phyloP scores from a whole-genome alignment of 1,140 invertebrate species.

The Hyles vespertilio region DNA sequence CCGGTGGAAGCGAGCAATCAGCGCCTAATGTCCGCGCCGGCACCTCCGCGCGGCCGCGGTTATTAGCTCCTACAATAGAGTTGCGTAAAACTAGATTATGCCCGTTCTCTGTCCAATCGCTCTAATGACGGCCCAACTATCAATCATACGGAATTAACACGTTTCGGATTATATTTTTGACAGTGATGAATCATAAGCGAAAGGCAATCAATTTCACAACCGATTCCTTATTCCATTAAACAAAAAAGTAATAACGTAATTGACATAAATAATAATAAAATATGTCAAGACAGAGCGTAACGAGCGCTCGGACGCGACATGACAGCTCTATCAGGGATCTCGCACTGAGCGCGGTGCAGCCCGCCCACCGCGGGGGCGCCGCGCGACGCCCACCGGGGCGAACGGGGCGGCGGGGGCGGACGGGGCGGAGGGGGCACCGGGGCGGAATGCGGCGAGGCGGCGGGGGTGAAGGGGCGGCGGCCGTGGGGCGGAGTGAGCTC shows the following conservation, averaged over 20 bases:
- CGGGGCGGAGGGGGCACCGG: not conserved
- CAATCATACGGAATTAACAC: conserved; percentile 74
- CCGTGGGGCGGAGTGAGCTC: conserved; percentile 4
- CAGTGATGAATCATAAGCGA: conserved; percentile 72
- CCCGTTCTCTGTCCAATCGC: conserved; percentile 25
- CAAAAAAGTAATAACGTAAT: conserved; percentile 74
- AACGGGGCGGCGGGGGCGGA: conserved; percentile 11
- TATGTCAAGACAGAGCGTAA: conserved; percentile 69
- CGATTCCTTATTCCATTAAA: conserved; percentile 73
- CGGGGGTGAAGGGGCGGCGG: conserved; percentile 26
- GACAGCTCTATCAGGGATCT: conserved; percentile 71
- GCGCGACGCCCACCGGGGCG: conserved; percentile 31
- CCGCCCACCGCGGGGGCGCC: conserved; percentile 30
- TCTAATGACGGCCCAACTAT: conserved; percentile 64
- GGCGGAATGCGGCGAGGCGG: conserved; percentile 15
- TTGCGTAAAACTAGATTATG: conserved; percentile 70
- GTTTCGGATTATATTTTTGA: conserved; percentile 65
- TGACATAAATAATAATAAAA: conserved; percentile 76
- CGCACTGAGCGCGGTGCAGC: conserved; percentile 51
- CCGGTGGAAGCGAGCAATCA: conserved; percentile 34
- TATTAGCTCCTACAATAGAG: conserved; percentile 46
- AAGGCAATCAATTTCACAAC: conserved; percentile 72
- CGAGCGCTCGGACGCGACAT: conserved; percentile 61
- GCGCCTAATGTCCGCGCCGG: conserved; percentile 14
- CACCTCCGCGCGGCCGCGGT: conserved; percentile 16